Conservation (phyloP, 2,113 vertebrate genomes). For the Toxostoma redivivum region DNA sequence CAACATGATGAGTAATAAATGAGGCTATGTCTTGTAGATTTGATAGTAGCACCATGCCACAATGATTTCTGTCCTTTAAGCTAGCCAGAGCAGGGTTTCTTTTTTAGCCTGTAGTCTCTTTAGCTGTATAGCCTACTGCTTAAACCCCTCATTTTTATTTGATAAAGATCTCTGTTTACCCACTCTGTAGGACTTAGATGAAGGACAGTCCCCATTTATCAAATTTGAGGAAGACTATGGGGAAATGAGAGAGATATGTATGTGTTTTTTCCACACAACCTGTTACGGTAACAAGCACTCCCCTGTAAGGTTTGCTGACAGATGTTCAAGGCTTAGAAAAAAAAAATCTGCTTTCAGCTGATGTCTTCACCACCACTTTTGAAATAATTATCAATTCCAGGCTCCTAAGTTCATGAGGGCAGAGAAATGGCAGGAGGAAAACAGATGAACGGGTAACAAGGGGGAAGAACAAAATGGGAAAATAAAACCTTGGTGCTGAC, state of each 20-base stretch:
- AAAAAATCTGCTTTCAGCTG: not conserved
- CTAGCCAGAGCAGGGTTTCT: not conserved
- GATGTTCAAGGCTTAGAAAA: conserved; percentile 22
- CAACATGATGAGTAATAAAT: not conserved
- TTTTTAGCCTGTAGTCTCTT: not conserved
- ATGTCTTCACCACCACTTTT: not conserved
- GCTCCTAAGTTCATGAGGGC: not conserved
- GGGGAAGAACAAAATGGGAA: not conserved
- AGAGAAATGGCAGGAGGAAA: not conserved
- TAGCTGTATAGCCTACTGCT: not conserved
- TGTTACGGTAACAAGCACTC: not conserved
- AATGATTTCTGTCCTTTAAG: not conserved
- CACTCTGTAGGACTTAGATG: not conserved
- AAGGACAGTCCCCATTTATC: not conserved
- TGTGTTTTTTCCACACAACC: conserved; percentile 31
- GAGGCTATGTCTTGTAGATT: not conserved
- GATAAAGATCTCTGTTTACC: not conserved
- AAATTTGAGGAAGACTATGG: not conserved
- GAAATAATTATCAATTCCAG: conserved; percentile 17
- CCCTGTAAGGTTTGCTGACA: conserved; percentile 6
- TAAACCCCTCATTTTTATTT: not conserved
- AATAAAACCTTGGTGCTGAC: not conserved
- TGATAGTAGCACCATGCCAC: not conserved
- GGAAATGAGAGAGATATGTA: not conserved
- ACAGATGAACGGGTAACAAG: not conserved